phyloP scores from a whole-genome alignment of 2,888 invertebrate species.

The Portevinia maculata region DNA sequence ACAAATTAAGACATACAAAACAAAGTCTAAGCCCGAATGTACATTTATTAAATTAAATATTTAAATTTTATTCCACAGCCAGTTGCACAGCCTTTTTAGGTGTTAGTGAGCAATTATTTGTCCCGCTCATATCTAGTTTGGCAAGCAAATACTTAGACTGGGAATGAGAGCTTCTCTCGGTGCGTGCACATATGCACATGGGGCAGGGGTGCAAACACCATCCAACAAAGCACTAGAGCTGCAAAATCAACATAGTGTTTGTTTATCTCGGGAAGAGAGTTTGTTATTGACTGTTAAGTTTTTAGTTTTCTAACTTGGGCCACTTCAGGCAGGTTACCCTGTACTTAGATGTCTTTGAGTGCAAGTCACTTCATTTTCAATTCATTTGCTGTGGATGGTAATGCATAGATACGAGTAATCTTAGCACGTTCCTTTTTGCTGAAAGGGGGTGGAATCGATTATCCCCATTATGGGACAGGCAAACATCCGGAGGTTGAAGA shows the following conservation, averaged over 20 bases:
- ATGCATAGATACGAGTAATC: slow-evolving; percentile 15
- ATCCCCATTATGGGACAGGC: slow-evolving; percentile 63
- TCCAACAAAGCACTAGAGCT: slow-evolving; percentile 47
- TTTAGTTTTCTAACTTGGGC: slow-evolving; percentile 58
- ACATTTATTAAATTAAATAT: slow-evolving; percentile 74
- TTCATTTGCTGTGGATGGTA: slow-evolving; percentile 49
- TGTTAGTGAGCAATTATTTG: slow-evolving; percentile 69
- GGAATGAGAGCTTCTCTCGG: slow-evolving; percentile 12
- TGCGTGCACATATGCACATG: slow-evolving; percentile 53
- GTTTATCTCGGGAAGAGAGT: slow-evolving; percentile 17
- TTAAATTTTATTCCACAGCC: slow-evolving; percentile 65
- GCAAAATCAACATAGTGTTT: slow-evolving; percentile 67
- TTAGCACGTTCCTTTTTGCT: slow-evolving; percentile 28
- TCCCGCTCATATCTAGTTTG: slow-evolving; percentile 62
- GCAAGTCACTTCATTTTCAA: slow-evolving; percentile 67
- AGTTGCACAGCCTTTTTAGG: slow-evolving; percentile 64
- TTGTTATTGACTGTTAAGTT: slow-evolving; percentile 53
- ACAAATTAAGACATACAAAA: slow-evolving; percentile 50
- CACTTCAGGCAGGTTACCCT: slow-evolving; percentile 31
- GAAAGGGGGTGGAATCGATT: slow-evolving; percentile 37
- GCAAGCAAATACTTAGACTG: slow-evolving; percentile 42
- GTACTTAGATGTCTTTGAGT: slow-evolving; percentile 58
- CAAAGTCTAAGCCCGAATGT: slow-evolving; percentile 55
- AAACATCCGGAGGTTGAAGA: slow-evolving; percentile 51
- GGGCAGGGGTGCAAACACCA: slow-evolving; percentile 48